A percentile compares a stretch with the other conserved stretches of the same genome.
phyloP scores from a whole-genome alignment of 2,113 vertebrate genomes.

The Thermophis baileyi region DNA sequence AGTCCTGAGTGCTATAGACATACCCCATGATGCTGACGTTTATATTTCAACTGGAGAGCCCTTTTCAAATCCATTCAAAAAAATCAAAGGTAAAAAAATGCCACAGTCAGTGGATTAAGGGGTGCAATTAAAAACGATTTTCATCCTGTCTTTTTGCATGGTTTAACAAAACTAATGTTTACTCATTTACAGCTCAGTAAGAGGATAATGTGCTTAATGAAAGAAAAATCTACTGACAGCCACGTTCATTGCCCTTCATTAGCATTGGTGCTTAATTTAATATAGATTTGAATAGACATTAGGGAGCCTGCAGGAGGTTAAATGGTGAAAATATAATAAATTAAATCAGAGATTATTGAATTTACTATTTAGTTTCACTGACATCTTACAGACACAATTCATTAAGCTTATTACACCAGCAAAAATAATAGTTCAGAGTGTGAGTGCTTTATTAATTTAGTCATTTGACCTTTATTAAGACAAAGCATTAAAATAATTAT shows the following conservation, averaged over 20 bases:
- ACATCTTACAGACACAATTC: conserved; percentile 77
- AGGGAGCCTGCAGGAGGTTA: conserved; percentile 85
- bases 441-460: conserved; percentile 55
- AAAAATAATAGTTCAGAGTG: conserved; percentile 60
- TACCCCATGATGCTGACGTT: conserved; percentile 61
- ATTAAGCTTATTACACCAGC: conserved; percentile 70
- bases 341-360: conserved; percentile 82
- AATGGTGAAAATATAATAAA: conserved; percentile 82
- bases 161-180: conserved; percentile 83
- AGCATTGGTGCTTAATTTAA: conserved; percentile 86
- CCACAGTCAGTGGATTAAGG: conserved; percentile 61
- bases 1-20: conserved; percentile 58
- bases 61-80: conserved; percentile 65
- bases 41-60: conserved; percentile 65
- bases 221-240: conserved; percentile 85
- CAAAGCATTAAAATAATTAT: conserved; percentile 45
- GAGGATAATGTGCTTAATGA: conserved; percentile 88
- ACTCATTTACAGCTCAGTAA: conserved; percentile 82
- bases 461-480: conserved; percentile 52
- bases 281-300: conserved; percentile 86
- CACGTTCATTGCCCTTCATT: conserved; percentile 85
- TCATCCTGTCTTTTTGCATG: conserved; percentile 74
- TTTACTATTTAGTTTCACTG: conserved; percentile 80
- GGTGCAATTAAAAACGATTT: conserved; percentile 71
- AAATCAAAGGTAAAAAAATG: conserved; percentile 66